Evolutionary conservation across 1,140 invertebrate species (phyloP).

Genomic region (Elysia chlorotica): DNA sequence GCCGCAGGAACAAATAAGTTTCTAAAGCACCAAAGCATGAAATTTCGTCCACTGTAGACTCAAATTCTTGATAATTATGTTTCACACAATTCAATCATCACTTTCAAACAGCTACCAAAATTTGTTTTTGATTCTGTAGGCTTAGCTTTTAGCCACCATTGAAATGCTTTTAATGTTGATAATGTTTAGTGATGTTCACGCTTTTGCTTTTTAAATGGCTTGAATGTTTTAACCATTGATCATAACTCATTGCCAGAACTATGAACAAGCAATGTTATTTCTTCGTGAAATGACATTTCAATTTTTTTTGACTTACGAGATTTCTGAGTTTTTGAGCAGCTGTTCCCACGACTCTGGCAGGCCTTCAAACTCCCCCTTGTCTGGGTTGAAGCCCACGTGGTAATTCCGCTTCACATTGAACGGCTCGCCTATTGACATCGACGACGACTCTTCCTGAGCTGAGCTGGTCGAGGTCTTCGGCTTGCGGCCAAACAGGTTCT

Average conservation of each 20-base stretch:
- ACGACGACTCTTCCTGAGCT: slow-evolving; percentile 4
- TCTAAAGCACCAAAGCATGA: no score
- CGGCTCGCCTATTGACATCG: slow-evolving; percentile 47
- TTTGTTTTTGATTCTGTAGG: no score
- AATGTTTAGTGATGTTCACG: not conserved
- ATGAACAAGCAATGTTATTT: slow-evolving; percentile 1
- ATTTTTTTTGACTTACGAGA: slow-evolving; percentile 42
- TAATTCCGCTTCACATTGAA: slow-evolving; percentile 51
- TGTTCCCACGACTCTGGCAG: slow-evolving; percentile 49
- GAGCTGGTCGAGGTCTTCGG: slow-evolving; percentile 13
- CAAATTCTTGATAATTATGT: no score
- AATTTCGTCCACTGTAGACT: no score
- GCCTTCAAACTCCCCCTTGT: slow-evolving; percentile 48
- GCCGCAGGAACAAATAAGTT: no score
- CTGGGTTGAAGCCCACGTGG: slow-evolving; percentile 55
- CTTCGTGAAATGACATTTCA: not conserved
- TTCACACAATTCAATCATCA: no score
- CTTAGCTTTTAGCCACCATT: no score
- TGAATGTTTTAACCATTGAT: no score
- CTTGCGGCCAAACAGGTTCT: not conserved
- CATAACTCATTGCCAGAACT: no score
- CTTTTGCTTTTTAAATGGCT: not conserved
- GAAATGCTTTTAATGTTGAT: not conserved
- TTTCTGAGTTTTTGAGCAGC: slow-evolving; percentile 46
- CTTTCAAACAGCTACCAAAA: no score